phyloP scores from a whole-genome alignment of 2,797 vertebrate genomes.

The Hippoglossus hippoglossus region DNA sequence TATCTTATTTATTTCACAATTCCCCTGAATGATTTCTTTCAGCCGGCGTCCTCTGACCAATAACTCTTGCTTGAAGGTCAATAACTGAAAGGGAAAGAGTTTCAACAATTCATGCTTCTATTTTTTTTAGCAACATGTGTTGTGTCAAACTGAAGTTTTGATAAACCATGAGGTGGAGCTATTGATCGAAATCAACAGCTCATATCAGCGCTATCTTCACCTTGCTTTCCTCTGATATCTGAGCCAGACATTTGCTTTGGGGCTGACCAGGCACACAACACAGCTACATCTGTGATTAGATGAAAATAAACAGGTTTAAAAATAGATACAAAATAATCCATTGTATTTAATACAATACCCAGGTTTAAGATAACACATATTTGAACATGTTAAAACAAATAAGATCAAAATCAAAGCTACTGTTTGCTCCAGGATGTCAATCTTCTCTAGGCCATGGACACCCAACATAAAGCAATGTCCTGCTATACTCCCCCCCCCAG shows the following conservation, averaged over 20 bases:
- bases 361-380: not conserved
- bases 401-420: slow-evolving; percentile 16
- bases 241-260: not conserved
- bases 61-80: slow-evolving; percentile 20
- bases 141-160: not conserved
- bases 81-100: not conserved
- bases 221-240: not conserved
- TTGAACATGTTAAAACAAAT: not conserved
- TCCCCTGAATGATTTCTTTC: slow-evolving; percentile 19
- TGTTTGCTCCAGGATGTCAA: slow-evolving; percentile 18
- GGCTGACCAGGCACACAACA: not conserved
- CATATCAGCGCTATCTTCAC: not conserved
- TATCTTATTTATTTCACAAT: slow-evolving; percentile 43
- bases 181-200: not conserved
- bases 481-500: slow-evolving; percentile 31
- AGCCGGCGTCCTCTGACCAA: slow-evolving; percentile 7
- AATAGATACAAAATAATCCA: not conserved
- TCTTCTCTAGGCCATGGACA: slow-evolving; percentile 30
- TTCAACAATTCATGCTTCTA: not conserved
- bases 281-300: not conserved
- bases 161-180: not conserved
- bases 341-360: not conserved
- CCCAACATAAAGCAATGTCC: slow-evolving; percentile 30
- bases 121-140: not conserved
- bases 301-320: not conserved